Evolutionary conservation across 2,113 vertebrate genomes (phyloP), one percentile per base, ranked within the genome.

Genomic region (Natator depressus): DNA sequence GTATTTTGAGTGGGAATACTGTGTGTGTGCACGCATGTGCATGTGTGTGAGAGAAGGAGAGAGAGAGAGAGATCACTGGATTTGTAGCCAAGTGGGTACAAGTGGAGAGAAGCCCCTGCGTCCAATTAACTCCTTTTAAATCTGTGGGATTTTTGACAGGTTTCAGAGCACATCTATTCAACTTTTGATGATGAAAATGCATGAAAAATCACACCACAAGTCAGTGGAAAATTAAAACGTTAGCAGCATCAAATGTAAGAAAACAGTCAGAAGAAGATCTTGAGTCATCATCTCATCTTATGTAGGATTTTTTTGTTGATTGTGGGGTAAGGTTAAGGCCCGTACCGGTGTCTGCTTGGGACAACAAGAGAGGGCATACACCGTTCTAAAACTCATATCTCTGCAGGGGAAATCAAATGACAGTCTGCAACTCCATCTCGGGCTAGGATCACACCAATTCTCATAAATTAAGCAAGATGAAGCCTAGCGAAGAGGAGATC

Each of bases 51-150:
- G 53, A 54, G 51, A 53, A 57, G 57, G 42, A 11, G 35, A 8
- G 35, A 69, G 35, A 69, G 62, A 65, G 35, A n/a, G 35, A 20
- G 16, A 57, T 86, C 55, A 51, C 51, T 92, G 85, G 82, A 87
- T 96, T 96, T 85, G 80, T 31, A 93, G 87, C 16, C 51, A 92
- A 95, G 80, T 0, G 2, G 72, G 82, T 0, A 93, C 89, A 91
- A 42, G 42, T 85, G 49, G 89, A 94, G 95, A 95, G 95, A 95
- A 89, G 88, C 47, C 29, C 75, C 55, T 0, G 0, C 87, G 85
- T 47, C 85, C 55, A 89, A 94, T 97, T 97, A 97, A 97, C 89
- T 95, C 91, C 91, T 94, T 97, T 96, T 97, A 97, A 91, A 55
- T 87, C 83, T 62, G 1, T 85, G 59, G 78, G 92, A 96, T 97